phyloP scores from a whole-genome alignment of 2,113 vertebrate species.

The Arizona elegans region DNA sequence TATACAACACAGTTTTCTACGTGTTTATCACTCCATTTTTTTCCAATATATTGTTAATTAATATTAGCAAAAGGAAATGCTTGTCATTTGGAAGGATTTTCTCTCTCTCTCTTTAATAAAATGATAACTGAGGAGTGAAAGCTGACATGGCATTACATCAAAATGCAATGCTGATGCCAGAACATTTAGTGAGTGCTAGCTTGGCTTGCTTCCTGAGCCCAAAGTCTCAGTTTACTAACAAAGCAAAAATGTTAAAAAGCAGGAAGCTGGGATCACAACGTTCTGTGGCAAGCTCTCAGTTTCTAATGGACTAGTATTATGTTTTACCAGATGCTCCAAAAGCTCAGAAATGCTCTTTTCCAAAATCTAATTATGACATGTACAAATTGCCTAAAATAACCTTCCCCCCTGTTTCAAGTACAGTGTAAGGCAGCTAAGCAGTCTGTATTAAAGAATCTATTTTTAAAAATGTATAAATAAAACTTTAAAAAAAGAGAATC shows the following conservation, averaged over 20 bases:
- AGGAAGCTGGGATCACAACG: neutral
- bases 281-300: neutral
- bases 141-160: constrained; percentile 66
- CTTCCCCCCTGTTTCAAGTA: neutral
- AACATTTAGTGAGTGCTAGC: constrained; percentile 61
- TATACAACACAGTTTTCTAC: neutral
- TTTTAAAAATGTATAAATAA: too few relatives aligned
- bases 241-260: constrained; percentile 77
- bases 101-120: constrained; percentile 42
- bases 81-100: constrained; percentile 10
- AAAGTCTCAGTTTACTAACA: constrained; percentile 68
- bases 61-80: constrained; percentile 15
- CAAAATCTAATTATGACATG: neutral
- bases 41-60: neutral
- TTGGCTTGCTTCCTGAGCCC: constrained; percentile 55
- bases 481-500: too few relatives aligned
- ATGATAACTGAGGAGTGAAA: constrained; percentile 38
- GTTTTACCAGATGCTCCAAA: neutral
- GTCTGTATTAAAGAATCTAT: neutral
- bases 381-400: neutral
- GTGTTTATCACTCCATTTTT: neutral
- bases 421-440: constrained; percentile 11
- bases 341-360: neutral
- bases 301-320: neutral
- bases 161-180: constrained; percentile 55